phyloP scores from a whole-genome alignment of 2,797 vertebrate genomes.

The Microcaecilia unicolor region DNA sequence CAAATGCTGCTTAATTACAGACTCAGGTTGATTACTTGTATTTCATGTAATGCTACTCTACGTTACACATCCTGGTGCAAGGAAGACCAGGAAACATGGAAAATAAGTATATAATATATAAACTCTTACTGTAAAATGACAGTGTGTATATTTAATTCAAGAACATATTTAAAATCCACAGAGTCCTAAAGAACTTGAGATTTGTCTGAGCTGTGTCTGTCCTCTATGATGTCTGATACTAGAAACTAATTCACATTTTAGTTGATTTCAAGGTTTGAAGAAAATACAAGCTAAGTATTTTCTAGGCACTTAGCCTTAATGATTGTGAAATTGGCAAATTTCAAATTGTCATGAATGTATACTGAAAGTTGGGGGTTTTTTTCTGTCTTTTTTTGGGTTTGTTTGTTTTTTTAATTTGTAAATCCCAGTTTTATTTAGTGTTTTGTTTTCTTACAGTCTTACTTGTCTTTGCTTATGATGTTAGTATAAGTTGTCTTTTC shows the following conservation, averaged over 20 bases:
- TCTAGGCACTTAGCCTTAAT: conserved; percentile 47
- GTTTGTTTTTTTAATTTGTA: too few relatives aligned
- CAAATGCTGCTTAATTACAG: conserved; percentile 92
- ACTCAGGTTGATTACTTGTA: conserved; percentile 88
- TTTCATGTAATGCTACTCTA: conserved; percentile 58
- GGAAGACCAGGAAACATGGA: conserved; percentile 38
- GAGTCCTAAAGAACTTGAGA: conserved; percentile 29
- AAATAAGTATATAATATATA: too few relatives aligned
- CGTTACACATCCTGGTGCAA: conserved; percentile 42
- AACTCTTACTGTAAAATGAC: conserved; percentile 37
- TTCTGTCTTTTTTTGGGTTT: too few relatives aligned
- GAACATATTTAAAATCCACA: conserved; percentile 53
- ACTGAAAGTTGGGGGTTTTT: conserved; percentile 34
- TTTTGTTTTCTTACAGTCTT: conserved; percentile 50
- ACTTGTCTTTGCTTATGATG: conserved; percentile 43
- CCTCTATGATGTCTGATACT: conserved; percentile 54
- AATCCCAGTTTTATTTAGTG: conserved; percentile 51
- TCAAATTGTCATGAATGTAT: conserved; percentile 49
- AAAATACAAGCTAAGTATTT: too few relatives aligned
- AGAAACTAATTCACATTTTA: conserved; percentile 51
- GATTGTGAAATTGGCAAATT: conserved; percentile 21
- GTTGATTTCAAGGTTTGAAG: conserved; percentile 54
- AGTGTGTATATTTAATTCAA: conserved; percentile 59
- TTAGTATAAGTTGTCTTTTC: conserved; percentile 52
- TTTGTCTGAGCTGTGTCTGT: conserved; percentile 39